Evolutionary conservation across 53 echinoderm and acorn worm species (phyloP), one percentile per base, ranked within the genome.

Genomic region (Glandiceps talaboti): DNA sequence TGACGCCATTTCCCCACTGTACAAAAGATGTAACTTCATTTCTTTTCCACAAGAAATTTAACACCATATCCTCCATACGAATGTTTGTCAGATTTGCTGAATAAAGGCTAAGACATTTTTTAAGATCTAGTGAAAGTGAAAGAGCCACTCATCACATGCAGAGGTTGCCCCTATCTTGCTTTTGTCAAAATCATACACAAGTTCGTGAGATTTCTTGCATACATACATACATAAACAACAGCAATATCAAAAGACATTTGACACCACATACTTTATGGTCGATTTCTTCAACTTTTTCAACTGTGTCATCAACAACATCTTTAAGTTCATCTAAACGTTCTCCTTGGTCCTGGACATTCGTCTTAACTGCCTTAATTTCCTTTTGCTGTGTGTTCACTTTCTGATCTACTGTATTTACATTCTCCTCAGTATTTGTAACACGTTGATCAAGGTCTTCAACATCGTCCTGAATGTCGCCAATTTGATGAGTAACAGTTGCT

Each of bases 241-340:
- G n/a, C n/a, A n/a, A n/a, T n/a, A n/a, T n/a, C n/a, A n/a, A n/a
- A n/a, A n/a, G n/a, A n/a, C n/a, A n/a, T n/a, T n/a, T n/a, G n/a
- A n/a, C n/a, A n/a, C n/a, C n/a, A n/a, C n/a, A n/a, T n/a, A 94
- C 95, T 83, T 94, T 94, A 76, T 92, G 90, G 73, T 92, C 95
- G 0, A 94, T 94, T 82, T 94, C 95, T 28, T 94, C 95, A 26
- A 94, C 95, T 74, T 90, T 94, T 31, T 82, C 86, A 14, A 92
- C 86, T 14, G 84, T 87, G 27, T 94, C 92, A 76, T 92, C 95
- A 10, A 94, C 95, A 31, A 88, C 90, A 29, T 90, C 90, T 77
- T 94, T 83, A 64, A 94, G 73, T 27, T 88, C 86, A 14, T 88
- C 92, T n/a, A 94, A 77, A 30, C 83, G 80, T 79, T 94, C 86